Evolutionary conservation across 1,140 invertebrate species (phyloP).

Genomic region (Listronotus bonariensis): DNA sequence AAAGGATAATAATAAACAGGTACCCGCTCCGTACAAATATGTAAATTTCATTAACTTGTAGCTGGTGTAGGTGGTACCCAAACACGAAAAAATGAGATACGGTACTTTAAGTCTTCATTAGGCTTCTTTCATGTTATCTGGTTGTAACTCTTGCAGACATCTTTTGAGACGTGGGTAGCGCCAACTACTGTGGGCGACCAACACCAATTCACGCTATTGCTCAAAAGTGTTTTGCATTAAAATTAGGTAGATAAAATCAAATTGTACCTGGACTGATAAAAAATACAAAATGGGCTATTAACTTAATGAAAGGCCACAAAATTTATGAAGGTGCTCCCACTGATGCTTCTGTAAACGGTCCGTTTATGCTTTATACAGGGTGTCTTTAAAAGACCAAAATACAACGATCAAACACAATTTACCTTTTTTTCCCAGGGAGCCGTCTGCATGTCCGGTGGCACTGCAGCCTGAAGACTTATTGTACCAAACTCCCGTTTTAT

Average conservation of each 20-base stretch:
- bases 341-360: too few species aligned
- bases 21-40: conserved; percentile 19
- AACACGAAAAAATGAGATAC: conserved; percentile 31
- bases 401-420: too few species aligned
- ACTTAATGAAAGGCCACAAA: too few species aligned
- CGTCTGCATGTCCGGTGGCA: too few species aligned
- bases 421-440: too few species aligned
- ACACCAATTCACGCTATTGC: conserved; percentile 31
- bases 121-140: conserved; percentile 40
- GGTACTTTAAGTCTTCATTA: conserved; percentile 41
- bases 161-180: conserved; percentile 25
- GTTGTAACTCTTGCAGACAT: conserved; percentile 33
- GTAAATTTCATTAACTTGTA: conserved; percentile 31
- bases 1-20: conserved; percentile 20
- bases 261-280: conserved; percentile 14
- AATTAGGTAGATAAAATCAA: conserved; percentile 13
- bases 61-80: conserved; percentile 16
- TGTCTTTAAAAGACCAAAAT: too few species aligned
- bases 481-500: too few species aligned
- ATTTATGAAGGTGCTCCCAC: too few species aligned
- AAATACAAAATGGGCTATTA: too few species aligned
- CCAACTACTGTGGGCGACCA: conserved; percentile 33
- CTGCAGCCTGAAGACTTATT: too few species aligned
- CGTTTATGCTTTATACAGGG: too few species aligned
- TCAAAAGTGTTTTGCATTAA: conserved; percentile 27